Evolutionary conservation across 2,888 invertebrate species (phyloP), one percentile per base, ranked within the genome.

Genomic region (Xestia c-nigrum): DNA sequence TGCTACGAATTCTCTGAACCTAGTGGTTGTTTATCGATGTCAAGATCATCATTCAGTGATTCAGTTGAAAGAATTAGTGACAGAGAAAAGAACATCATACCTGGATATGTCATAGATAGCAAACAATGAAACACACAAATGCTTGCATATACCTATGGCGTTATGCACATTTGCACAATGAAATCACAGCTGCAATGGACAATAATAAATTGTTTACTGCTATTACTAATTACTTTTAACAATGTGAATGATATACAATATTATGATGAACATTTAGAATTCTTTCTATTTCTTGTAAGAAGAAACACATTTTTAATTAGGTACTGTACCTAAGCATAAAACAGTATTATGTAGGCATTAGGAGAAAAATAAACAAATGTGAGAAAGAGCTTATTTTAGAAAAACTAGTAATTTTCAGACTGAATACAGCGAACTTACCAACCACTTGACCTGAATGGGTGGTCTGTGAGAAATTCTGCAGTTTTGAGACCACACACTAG

Each of bases 181-280:
- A 57, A 68, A 74, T 68, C 64, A 63, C 16, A 74, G 55, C 66
- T 64, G 57, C 65, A 47, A 67, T 65, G 52, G 78, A 83, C 79
- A 82, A 78, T 69, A 65, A 68, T 52, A 59, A 61, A 40, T 65
- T 46, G 63, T 38, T 24, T 31, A 67, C 46, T 21, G 16, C 52
- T 72, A 52, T 67, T 67, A 72, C 12, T 72, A 50, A 61, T 71
- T 12, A 59, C 10, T 57, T 65, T 47, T n/a, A 64, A 40, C 46
- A 55, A 55, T 67, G 40, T 14, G 16, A 14, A n/a, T n/a, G 47
- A 52, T 64, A 43, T 55, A 70, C 3, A 63, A 43, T 24, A 16
- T 63, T 64, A 61, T 65, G 47, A 57, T 38, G 31, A 64, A 14
- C 47, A 38, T 47, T 40, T 10, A 61, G 9, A 50, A 38, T 64